These are phyloP conservation scores for Zaprionus kolodkinae DNA, from an alignment of 1,140 invertebrate genomes.

Conservation along the genomic window DNA sequence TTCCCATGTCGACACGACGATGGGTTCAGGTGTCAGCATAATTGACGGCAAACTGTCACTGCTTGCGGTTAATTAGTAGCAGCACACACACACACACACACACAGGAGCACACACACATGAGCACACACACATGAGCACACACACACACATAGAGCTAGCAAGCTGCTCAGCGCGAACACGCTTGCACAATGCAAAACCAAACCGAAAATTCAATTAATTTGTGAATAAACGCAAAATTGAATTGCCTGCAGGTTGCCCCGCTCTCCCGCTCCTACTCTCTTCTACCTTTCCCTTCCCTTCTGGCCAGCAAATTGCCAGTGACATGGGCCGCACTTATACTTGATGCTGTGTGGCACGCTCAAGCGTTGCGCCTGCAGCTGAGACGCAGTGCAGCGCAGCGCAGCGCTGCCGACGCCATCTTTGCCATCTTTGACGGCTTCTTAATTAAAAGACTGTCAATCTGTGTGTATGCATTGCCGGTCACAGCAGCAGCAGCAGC, in stretches of 20 bases:
- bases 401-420: constrained; percentile 68
- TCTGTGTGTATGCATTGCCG: constrained; percentile 60
- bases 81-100: not conserved
- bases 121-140: not conserved
- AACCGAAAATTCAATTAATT: constrained; percentile 79
- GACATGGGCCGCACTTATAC: constrained; percentile 61
- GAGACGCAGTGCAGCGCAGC: constrained; percentile 9
- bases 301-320: constrained; percentile 72
- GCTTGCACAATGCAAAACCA: constrained; percentile 57
- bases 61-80: constrained; percentile 73
- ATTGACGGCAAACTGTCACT: constrained; percentile 65
- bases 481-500: constrained; percentile 28
- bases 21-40: constrained; percentile 50
- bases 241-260: constrained; percentile 51
- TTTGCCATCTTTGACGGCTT: constrained; percentile 71
- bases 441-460: constrained; percentile 83
- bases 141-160: not conserved
- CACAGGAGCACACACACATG: constrained; percentile 58
- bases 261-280: not conserved
- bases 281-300: not conserved
- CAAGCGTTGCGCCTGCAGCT: not conserved
- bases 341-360: constrained; percentile 21
- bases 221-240: constrained; percentile 80
- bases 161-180: no score
- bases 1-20: constrained; percentile 7